These are phyloP conservation scores for Chromoteleia sp. DNA, from an alignment of 2,888 invertebrate genomes.

Conservation along the genomic window DNA sequence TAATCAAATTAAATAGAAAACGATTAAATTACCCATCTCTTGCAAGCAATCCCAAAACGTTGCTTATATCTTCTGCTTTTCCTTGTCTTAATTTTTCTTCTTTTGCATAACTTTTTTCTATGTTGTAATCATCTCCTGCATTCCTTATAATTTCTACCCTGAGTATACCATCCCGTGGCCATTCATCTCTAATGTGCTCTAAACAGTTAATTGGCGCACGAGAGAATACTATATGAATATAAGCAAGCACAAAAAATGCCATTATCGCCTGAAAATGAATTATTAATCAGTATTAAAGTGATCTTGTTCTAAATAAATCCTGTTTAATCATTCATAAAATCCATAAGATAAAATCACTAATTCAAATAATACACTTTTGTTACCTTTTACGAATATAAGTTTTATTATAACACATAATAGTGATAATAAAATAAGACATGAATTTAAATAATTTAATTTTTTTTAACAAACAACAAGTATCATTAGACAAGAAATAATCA, in stretches of 20 bases:
- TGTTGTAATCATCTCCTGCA: slow-evolving; percentile 90
- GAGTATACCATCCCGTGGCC: slow-evolving; percentile 98
- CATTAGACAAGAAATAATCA: no score
- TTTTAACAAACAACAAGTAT: no score
- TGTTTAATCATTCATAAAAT: no score
- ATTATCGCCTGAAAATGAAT: slow-evolving; percentile 88
- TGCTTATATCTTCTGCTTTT: slow-evolving; percentile 87
- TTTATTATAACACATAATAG: no score
- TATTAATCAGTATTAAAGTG: slow-evolving; percentile 60
- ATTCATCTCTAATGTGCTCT: slow-evolving; percentile 93
- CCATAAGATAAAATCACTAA: no score
- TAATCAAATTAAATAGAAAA: no score
- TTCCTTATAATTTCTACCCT: slow-evolving; percentile 94
- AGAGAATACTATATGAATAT: slow-evolving; percentile 97
- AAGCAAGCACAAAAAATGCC: slow-evolving; percentile 95
- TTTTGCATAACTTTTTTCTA: slow-evolving; percentile 93
- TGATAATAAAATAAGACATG: no score
- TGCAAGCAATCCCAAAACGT: slow-evolving; percentile 88
- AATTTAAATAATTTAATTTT: no score
- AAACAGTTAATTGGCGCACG: slow-evolving; percentile 97
- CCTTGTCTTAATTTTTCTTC: slow-evolving; percentile 90
- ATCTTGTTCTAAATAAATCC: no score
- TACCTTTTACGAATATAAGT: no score
- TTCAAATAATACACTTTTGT: no score
- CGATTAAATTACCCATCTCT: slow-evolving; percentile 88